phyloP scores from a whole-genome alignment of 2,888 invertebrate species.

The Seira sanloemensis region DNA sequence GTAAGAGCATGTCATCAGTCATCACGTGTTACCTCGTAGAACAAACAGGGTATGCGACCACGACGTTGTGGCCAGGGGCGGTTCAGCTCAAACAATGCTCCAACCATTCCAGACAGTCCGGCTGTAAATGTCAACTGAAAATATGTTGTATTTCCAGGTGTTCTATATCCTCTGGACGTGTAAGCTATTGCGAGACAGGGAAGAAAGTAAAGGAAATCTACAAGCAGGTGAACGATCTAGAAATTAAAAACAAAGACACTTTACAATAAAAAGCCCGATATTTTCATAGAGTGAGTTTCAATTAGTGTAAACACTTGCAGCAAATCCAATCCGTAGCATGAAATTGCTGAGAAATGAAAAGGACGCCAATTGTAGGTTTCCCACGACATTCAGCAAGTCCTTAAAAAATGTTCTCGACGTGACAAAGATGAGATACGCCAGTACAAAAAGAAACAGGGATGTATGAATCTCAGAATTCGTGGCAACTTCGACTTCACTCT shows the following conservation, averaged over 20 bases:
- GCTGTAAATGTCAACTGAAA: slow-evolving; percentile 49
- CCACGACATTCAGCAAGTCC: slow-evolving; percentile 29
- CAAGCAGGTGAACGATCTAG: slow-evolving; percentile 30
- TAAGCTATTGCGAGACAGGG: slow-evolving; percentile 42
- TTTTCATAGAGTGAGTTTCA: no score
- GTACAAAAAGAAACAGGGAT: slow-evolving; percentile 15
- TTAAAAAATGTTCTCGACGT: slow-evolving; percentile 43
- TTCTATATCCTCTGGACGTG: slow-evolving; percentile 22
- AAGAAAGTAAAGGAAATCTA: slow-evolving; percentile 43
- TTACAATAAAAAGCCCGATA: no score
- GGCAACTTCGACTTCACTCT: neutral
- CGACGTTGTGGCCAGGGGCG: slow-evolving; percentile 43
- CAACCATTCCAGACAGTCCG: slow-evolving; percentile 42
- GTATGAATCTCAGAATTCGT: neutral
- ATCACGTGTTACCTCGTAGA: slow-evolving; percentile 38
- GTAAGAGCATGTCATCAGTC: neutral
- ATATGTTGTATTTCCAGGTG: slow-evolving; percentile 16
- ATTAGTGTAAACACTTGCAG: slow-evolving; percentile 37
- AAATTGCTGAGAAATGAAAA: slow-evolving; percentile 49
- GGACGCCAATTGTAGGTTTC: slow-evolving; percentile 27
- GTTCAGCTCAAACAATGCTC: slow-evolving; percentile 47
- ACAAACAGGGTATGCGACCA: slow-evolving; percentile 36
- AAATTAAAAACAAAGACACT: neutral
- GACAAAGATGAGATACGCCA: slow-evolving; percentile 45
- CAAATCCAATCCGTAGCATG: slow-evolving; percentile 48